Base-by-base conservation (phyloP, 1,140 invertebrate genomes). In the Solenopsis fugax region DNA sequence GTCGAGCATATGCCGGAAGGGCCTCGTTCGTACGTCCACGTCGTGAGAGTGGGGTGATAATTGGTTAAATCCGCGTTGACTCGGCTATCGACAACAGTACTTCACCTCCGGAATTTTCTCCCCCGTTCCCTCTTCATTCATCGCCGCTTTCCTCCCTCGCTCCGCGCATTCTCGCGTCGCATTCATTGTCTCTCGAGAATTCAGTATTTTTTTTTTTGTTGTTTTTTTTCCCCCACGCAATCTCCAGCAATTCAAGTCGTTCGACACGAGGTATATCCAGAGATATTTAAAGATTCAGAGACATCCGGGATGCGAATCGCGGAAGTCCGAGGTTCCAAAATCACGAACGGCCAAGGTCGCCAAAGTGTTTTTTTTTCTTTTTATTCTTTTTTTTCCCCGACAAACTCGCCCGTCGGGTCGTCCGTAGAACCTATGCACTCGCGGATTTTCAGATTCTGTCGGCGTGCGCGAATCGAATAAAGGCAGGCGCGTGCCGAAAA, bases 51-150 rank as follows among this genome's bases (percentile, higher is more conserved):
- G 89, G 82, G 90, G 82, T 87, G 88, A 88, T 91, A 91, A 91
- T 91, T 91, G 89, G 72, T 91, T 91, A 65, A 89, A 89, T 89
- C 87, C 90, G 85, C 88, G 90, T 90, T 91, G 84, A 90, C 90
- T 90, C 80, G 77, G 69, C 89, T 77, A 87, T 90, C 84, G 89
- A 77, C 86, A 85, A 81, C 85, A 87, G 80, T 89, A 87, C 82
- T 64, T 85, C 54, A 85, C 86, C 88, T 60, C 87, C 76, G 64
- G 67, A 89, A 89, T 91, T 86, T 62, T 73, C 50, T 86, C 67
- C 56, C 81, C 56, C 69, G 62, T 24, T 64, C 29, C 13, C 77
- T 34, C 45, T 73, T 69, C 54, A 58, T 86, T 85, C 72, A 76
- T 16, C n/a, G 45, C 5, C 60, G 41, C 48, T 86, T 50, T 82